Base-by-base conservation (phyloP, 2,888 invertebrate species). In the Hedychridium roseum region DNA sequence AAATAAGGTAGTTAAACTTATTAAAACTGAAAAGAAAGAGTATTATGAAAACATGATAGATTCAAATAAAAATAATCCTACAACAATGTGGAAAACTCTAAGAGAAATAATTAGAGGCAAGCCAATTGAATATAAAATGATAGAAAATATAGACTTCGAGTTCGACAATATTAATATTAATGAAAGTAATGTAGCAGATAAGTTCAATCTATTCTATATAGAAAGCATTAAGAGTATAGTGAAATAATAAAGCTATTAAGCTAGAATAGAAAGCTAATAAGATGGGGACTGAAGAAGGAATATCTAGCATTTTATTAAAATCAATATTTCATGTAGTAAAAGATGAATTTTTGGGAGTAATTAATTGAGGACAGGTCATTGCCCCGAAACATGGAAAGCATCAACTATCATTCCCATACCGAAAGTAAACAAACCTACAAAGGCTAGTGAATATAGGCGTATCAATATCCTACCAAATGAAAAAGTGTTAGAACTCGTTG, bases 1-100 rank as follows among this genome's bases (percentile, higher is more conserved):
- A n/a, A 47, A 52, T 43, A 12, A 14, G 6, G 36, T 47, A 26
- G 37, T 47, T 1, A 51, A 39, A 20, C 5, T 46, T 6, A 42
- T 43, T 11, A 38, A 11, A 31, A 27, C 3, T 1, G 30, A 17
- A 16, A 52, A 43, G 14, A 36, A 42, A 21, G 2, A 28, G 28
- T 43, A 36, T 18, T 36, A 43, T 36, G 43, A 43, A 18, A 11
- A 11, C 2, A 36, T 12, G 14, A 43, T 43, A 28, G 43, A 28
- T 12, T 2, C 14, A n/a, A 36, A 43, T 14, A 35, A 18, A 18
- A n/a, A 35, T n/a, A 18, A 34, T 35, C 26, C 35, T 15, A 16
- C 15, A n/a, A 2, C 1, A 6, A 35, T 43, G 43, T 34, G 43
- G 35, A 43, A 43, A 35, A 26, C 27, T 16, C 4, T 43, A 12